A percentile compares a stretch with the other conserved stretches of the same genome.
These are phyloP conservation scores for Tipula unca DNA, from an alignment of 2,888 invertebrate genomes.

Conservation along the genomic window DNA sequence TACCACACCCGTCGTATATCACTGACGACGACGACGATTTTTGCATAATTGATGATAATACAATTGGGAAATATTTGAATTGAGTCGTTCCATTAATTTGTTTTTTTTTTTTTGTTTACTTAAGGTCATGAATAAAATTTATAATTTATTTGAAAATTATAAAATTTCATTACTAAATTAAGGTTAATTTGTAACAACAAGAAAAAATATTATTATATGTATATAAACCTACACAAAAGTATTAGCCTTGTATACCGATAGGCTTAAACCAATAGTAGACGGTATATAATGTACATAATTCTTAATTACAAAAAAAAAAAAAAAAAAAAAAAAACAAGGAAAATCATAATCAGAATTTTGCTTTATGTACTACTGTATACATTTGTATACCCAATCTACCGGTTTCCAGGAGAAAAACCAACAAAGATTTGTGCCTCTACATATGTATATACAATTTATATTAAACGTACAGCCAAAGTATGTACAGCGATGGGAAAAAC, in stretches of 20 bases:
- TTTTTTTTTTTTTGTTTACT: too few species aligned
- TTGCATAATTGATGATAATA: background rate
- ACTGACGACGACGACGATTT: background rate
- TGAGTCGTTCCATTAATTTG: background rate
- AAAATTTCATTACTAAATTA: background rate
- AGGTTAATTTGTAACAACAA: background rate
- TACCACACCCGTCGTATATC: background rate
- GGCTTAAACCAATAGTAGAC: too few species aligned
- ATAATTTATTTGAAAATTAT: background rate
- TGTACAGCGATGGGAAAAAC: background rate
- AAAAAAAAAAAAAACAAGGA: background rate
- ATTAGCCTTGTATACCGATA: background rate
- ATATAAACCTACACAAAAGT: background rate
- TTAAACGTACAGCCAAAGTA: background rate
- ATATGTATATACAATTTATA: background rate
- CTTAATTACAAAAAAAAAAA: too few species aligned
- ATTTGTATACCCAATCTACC: background rate
- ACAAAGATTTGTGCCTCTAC: background rate
- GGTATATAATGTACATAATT: background rate
- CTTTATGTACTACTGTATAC: background rate
- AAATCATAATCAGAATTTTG: background rate
- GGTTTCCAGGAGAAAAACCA: background rate
- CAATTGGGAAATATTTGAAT: background rate
- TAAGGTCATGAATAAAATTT: too few species aligned
- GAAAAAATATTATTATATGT: background rate